Evolutionary conservation across 35 echinoderm and acorn worm species (phyloP), one percentile per base, ranked within the genome.

Genomic region (Lytechinus pictus): DNA sequence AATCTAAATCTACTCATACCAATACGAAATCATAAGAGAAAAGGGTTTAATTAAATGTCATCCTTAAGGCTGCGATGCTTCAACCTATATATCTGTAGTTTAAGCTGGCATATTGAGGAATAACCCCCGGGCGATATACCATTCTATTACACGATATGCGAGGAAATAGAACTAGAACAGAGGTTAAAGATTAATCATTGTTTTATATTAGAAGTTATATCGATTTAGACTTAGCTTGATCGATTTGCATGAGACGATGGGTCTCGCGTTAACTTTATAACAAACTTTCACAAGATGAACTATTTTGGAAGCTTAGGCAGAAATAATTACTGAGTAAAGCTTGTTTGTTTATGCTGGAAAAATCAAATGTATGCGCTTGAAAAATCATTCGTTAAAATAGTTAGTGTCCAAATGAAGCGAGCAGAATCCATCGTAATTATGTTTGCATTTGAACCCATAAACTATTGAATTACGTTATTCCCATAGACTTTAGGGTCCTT

Each of bases 151-250:
- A 58, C 13, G 56, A 44, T 10, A 58, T 79, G 66, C 66, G 19
- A 79, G 66, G 66, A 79, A 79, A 79, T 79, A 24, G 14, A 79
- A 24, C 6, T 79, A 19, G 66, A 79, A 79, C 66, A 79, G 66
- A 79, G 66, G 66, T 79, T 79, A 79, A 79, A 79, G 19, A 79
- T 79, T 79, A 24, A 24, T n/a, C 66, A 79, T 79, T 24, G n/a
- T 79, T 79, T 24, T 24, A 24, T 24, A 7, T 79, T 24, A 24
- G n/a, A 19, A 16, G 19, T 24, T 14, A 24, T 24, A 79, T 24
- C 66, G 66, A 79, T 79, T 79, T n/a, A 79, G 19, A 79, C 66
- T 79, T n/a, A 79, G 66, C 19, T 79, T 79, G n/a, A 79, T 79
- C 66, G 19, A 79, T 79, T 19, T 16, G n/a, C n/a, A n/a, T 16